Evolutionary conservation across 2,888 invertebrate genomes (phyloP).

Genomic region (Dynastes hyllus): DNA sequence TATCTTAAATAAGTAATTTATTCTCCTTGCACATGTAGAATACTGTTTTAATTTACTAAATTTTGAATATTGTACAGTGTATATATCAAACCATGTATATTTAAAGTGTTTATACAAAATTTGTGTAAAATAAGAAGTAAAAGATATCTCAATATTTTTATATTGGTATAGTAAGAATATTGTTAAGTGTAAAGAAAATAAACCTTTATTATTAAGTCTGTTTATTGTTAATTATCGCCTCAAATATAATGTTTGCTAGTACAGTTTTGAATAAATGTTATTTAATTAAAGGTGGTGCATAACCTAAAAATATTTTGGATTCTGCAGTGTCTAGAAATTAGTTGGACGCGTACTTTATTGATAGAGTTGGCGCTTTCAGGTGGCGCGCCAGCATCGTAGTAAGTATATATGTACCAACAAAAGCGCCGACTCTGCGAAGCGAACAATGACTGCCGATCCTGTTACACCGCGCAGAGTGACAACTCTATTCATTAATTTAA

Average conservation of each 20-base stretch:
- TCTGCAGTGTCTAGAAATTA: no score
- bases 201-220: conserved; percentile 47
- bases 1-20: conserved; percentile 1
- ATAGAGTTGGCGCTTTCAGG: no score
- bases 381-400: no score
- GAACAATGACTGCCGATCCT: no score
- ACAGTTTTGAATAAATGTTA: no score
- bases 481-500: no score
- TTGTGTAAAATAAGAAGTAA: conserved; percentile 49
- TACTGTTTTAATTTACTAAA: conserved; percentile 21
- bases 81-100: conserved; percentile 41
- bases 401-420: no score
- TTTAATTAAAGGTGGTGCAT: no score
- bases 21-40: conserved; percentile 12
- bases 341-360: no score
- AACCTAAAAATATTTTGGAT: no score
- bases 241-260: background rate
- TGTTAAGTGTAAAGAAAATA: conserved; percentile 52
- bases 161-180: conserved; percentile 51
- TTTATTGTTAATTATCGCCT: background rate
- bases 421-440: no score
- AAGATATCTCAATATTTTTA: conserved; percentile 52
- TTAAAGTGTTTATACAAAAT: conserved; percentile 45
- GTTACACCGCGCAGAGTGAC: no score
- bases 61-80: conserved; percentile 46